Evolutionary conservation across 2,797 vertebrate species (phyloP), one percentile per base, ranked within the genome.

Genomic region (Botia almorhae): DNA sequence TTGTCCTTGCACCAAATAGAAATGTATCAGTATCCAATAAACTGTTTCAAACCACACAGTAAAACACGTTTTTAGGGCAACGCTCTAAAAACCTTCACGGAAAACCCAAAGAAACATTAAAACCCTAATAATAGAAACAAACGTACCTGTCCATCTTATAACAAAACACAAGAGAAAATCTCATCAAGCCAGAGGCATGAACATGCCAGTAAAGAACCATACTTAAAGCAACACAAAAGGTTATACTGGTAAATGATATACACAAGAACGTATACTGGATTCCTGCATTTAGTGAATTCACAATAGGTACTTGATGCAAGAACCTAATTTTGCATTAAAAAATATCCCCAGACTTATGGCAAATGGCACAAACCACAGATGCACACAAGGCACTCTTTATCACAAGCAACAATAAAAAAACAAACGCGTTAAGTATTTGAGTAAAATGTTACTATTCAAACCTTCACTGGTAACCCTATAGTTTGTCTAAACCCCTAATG

Each of bases 371-470:
- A 95, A 95, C 94, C 96, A 94, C 92, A 92, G 88, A 93, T 91
- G 93, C 94, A 95, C 96, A 94, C 95, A 97, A 98, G 97, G 97
- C 97, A 98, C 97, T 98, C 90, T 90, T 92, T 92, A 93, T 89
- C 50, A 76, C 93, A 95, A 95, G 95, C 87, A 92, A 95, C 92
- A 94, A 92, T 85, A 93, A 91, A 93, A 91, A 93, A 93, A 94
- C 94, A 80, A 86, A 87, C 87, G 70, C 91, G 88, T 90, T 87
- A 89, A 88, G 89, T 88, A 90, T 88, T 90, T 91, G 84, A 89
- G 86, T 89, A 91, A 90, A 88, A 94, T 93, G 93, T 93, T 94
- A 75, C 73, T 17, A 0, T 17, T 69, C 46, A 51, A 61, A 63
- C 26, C 19, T 81, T 76, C 16, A 14, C 48, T 26, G 79, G 55